A percentile compares a stretch with the other conserved stretches of the same genome.
Conservation (phyloP, 2,797 vertebrate species). For the Poecilia picta region DNA sequence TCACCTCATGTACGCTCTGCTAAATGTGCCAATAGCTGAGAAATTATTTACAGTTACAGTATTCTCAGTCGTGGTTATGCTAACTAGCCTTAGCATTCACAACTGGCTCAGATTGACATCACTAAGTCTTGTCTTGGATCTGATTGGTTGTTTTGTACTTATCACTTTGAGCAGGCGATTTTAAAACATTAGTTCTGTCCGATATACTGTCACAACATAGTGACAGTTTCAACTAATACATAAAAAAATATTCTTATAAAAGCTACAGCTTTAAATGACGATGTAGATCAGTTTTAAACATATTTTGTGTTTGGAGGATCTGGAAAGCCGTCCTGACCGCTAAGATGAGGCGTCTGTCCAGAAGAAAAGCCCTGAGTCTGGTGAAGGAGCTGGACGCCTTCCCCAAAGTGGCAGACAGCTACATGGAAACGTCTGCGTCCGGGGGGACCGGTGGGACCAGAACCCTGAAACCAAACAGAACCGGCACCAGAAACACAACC, state of each 20-base stretch:
- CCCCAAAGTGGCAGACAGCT: conserved; percentile 97
- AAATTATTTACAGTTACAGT: no score
- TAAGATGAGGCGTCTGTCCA: conserved; percentile 94
- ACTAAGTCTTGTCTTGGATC: no score
- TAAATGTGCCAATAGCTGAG: no score
- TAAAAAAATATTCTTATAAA: not conserved
- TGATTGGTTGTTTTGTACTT: no score
- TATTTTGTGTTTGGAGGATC: not conserved
- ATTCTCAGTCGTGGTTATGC: no score
- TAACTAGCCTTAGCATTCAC: no score
- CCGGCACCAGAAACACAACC: not conserved
- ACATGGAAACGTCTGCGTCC: conserved; percentile 91
- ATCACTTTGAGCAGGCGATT: no score
- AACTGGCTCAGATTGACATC: no score
- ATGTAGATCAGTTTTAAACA: not conserved
- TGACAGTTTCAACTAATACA: no score
- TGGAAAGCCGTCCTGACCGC: conserved; percentile 32
- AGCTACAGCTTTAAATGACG: not conserved
- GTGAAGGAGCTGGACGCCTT: conserved; percentile 97
- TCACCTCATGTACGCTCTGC: no score
- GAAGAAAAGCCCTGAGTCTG: conserved; percentile 92
- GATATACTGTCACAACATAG: no score
- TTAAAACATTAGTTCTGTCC: no score
- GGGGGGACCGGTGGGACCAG: conserved; percentile 89
- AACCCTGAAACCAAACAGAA: not conserved